These are phyloP conservation scores for Ectobius pallidus DNA, from an alignment of 2,888 invertebrate species.

Conservation along the genomic window DNA sequence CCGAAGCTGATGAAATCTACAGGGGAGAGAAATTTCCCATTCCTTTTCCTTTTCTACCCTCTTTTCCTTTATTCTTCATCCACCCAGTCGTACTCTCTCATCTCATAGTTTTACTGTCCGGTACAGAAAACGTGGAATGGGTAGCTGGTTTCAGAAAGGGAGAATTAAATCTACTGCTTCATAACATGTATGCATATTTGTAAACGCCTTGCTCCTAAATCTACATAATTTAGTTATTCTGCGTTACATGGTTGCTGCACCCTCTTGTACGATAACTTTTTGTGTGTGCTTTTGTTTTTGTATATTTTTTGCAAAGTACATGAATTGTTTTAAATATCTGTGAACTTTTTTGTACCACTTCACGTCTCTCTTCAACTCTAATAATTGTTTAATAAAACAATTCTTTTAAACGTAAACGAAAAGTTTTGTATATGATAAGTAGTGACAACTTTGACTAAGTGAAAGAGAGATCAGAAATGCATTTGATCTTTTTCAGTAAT, in stretches of 20 bases:
- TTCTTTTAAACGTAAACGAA: too few species aligned
- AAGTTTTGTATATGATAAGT: too few species aligned
- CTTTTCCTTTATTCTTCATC: background rate
- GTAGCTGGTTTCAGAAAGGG: background rate
- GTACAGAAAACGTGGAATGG: background rate
- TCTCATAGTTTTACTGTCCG: conserved; percentile 1
- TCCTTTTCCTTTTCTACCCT: background rate
- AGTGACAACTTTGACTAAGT: too few species aligned
- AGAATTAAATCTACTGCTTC: conserved; percentile 20
- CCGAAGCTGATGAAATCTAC: conserved; percentile 31
- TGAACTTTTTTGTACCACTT: background rate
- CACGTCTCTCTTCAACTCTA: background rate
- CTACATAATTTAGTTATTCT: conserved; percentile 14
- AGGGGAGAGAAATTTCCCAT: background rate
- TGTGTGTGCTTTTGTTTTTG: background rate
- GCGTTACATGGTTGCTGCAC: background rate
- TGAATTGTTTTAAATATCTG: background rate
- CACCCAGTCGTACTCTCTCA: background rate
- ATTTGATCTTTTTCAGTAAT: too few species aligned
- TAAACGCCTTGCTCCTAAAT: background rate
- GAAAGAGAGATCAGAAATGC: too few species aligned
- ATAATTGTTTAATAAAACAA: conserved; percentile 21
- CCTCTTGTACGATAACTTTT: conserved; percentile 8
- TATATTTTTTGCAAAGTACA: background rate
- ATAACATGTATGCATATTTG: conserved; percentile 18